Conservation (phyloP, 2,797 vertebrate species). For the Phrynocephalus guinanensis region DNA sequence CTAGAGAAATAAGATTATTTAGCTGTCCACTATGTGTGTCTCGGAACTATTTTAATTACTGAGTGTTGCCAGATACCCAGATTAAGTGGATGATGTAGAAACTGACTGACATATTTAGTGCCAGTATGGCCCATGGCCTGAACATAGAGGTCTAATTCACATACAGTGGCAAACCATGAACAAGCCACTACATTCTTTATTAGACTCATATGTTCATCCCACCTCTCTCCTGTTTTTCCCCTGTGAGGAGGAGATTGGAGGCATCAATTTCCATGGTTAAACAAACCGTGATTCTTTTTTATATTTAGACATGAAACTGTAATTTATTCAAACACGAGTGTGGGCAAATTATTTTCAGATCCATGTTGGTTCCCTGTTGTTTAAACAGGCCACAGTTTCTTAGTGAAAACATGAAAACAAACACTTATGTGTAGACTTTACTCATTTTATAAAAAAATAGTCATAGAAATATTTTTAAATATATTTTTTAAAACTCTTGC, state of each 20-base stretch:
- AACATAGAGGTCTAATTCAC: background rate
- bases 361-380: background rate
- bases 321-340: background rate
- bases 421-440: too few species aligned
- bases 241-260: background rate
- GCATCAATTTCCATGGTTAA: background rate
- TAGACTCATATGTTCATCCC: too few species aligned
- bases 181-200: background rate
- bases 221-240: background rate
- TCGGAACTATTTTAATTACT: slow-evolving; percentile 23
- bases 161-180: background rate
- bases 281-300: background rate
- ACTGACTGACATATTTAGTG: background rate
- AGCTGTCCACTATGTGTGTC: background rate
- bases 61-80: background rate
- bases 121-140: background rate
- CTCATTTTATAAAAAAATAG: too few species aligned
- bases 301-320: background rate
- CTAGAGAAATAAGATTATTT: slow-evolving; percentile 11
- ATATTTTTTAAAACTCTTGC: too few species aligned
- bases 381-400: background rate
- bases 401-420: background rate
- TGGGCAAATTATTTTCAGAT: slow-evolving; percentile 6
- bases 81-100: slow-evolving; percentile 1
- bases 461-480: background rate